Conservation (phyloP, 2,113 vertebrate species). For the Rhinopomastus cyanomelas region DNA sequence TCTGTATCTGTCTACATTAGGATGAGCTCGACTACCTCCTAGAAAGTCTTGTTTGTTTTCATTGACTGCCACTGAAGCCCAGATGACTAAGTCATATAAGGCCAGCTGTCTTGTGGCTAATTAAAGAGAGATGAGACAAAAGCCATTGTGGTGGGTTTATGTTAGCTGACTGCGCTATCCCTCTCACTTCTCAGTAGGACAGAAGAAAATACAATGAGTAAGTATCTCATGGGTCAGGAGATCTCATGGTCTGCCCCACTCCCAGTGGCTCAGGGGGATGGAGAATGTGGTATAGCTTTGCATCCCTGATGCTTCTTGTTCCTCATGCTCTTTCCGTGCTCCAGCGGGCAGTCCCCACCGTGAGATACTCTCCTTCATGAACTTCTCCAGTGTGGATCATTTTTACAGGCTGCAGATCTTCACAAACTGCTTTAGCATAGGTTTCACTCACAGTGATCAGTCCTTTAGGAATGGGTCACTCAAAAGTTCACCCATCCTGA, state of each 20-base stretch:
- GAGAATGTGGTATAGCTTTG: background rate
- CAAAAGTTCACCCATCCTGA: background rate
- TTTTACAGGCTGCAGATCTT: background rate
- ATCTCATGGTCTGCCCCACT: no score
- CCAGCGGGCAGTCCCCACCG: accelerated
- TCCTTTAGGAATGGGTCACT: background rate
- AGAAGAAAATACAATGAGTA: background rate
- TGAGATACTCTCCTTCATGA: background rate
- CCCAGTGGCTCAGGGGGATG: accelerated
- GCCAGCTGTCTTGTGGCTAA: background rate
- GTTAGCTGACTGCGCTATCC: background rate
- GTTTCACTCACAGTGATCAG: background rate
- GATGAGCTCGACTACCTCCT: background rate
- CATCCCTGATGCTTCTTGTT: background rate
- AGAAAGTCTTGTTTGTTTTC: background rate
- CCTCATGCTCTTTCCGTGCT: accelerated
- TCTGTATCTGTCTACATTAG: background rate
- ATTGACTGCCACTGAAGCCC: background rate
- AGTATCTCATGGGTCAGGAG: background rate
- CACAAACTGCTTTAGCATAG: background rate
- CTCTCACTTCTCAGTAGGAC: background rate
- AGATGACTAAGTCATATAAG: background rate
- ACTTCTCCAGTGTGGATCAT: background rate
- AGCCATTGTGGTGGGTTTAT: background rate
- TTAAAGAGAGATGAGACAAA: background rate